phyloP scores from a whole-genome alignment of 2,888 invertebrate species.

The Folsomia candida region DNA sequence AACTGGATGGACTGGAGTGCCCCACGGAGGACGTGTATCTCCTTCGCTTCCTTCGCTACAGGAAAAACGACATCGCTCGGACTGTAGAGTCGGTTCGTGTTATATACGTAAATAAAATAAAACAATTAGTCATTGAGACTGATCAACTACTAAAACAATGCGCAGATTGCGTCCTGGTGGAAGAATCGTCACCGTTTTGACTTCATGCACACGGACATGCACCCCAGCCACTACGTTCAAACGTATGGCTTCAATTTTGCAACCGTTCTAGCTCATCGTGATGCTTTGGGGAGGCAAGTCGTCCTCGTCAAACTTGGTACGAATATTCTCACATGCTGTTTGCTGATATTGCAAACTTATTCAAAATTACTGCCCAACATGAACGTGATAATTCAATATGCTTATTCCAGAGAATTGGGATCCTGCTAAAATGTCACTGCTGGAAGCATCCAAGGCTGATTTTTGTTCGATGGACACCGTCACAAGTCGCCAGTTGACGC shows the following conservation, averaged over 20 bases:
- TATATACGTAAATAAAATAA: too few species aligned
- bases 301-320: background rate
- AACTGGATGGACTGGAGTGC: too few species aligned
- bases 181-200: background rate
- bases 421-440: background rate
- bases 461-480: background rate
- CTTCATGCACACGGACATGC: background rate
- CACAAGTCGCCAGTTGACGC: background rate
- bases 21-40: conserved; percentile 19
- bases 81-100: background rate
- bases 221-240: background rate
- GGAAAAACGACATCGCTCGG: background rate
- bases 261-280: background rate
- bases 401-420: background rate
- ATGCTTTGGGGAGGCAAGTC: background rate
- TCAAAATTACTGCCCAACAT: background rate
- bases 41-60: conserved; percentile 10
- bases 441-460: background rate
- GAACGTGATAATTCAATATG: background rate
- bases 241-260: background rate
- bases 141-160: background rate
- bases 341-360: background rate
- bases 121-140: too few species aligned
- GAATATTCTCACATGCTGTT: background rate
- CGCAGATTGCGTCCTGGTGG: background rate